Conservation (phyloP, 2,113 vertebrate genomes). For the Sigmodon hispidus region DNA sequence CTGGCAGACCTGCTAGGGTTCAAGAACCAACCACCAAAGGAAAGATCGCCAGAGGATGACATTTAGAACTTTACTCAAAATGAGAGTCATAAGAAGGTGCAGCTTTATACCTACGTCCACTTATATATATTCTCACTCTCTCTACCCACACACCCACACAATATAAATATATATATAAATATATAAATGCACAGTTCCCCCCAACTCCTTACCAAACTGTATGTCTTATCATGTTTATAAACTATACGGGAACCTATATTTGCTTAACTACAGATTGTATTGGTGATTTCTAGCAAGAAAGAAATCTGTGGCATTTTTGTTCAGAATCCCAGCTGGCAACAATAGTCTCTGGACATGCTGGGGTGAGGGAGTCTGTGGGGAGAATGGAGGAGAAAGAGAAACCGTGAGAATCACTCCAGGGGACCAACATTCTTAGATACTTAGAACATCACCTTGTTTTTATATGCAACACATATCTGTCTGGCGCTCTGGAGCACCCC, state of each 20-base stretch:
- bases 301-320: conserved; percentile 78
- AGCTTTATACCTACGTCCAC: conserved; percentile 86
- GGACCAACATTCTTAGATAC: conserved; percentile 82
- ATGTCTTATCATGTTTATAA: conserved; percentile 92
- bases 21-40: conserved; percentile 87
- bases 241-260: conserved; percentile 93
- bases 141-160: conserved; percentile 30
- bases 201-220: conserved; percentile 82
- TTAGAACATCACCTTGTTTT: conserved; percentile 77
- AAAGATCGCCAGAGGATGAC: conserved; percentile 83
- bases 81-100: conserved; percentile 82
- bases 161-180: conserved; percentile 72
- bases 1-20: conserved; percentile 83
- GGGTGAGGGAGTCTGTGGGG: conserved; percentile 34
- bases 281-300: conserved; percentile 83
- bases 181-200: conserved; percentile 82
- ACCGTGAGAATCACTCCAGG: conserved; percentile 69
- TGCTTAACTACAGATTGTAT: conserved; percentile 90
- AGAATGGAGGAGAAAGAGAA: conserved; percentile 51
- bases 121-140: conserved; percentile 73
- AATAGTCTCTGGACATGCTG: conserved; percentile 58
- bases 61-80: conserved; percentile 73
- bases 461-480: conserved; percentile 48
- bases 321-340: conserved; percentile 76
- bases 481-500: conserved; percentile 38